These are phyloP conservation scores for Drosophila anceps DNA, from an alignment of 2,888 invertebrate species.

Conservation along the genomic window DNA sequence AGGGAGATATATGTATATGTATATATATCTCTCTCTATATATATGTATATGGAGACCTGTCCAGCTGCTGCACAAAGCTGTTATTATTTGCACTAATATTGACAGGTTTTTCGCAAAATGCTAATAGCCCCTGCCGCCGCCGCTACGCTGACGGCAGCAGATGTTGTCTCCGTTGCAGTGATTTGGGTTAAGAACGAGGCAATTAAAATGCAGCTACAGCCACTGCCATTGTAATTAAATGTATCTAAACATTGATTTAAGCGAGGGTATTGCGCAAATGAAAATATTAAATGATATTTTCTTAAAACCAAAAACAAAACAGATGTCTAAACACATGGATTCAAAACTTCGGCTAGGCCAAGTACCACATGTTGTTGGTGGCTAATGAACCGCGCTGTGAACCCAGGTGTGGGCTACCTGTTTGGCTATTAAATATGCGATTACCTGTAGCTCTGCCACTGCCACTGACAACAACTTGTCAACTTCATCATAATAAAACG, in stretches of 20 bases:
- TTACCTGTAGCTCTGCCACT: slow-evolving; percentile 44
- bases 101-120: slow-evolving; percentile 79
- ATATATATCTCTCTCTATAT: neutral
- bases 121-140: slow-evolving; percentile 63
- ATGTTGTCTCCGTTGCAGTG: slow-evolving; percentile 49
- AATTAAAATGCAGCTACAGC: slow-evolving; percentile 72
- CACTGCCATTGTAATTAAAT: slow-evolving; percentile 75
- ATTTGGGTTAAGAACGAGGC: slow-evolving; percentile 84
- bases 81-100: slow-evolving; percentile 83
- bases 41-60: slow-evolving; percentile 11
- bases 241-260: slow-evolving; percentile 78
- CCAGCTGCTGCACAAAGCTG: slow-evolving; percentile 58
- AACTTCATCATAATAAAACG: slow-evolving; percentile 44
- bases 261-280: slow-evolving; percentile 44
- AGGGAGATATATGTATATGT: neutral
- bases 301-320: neutral
- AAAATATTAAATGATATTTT: slow-evolving; percentile 17
- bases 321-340: neutral
- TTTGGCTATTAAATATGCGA: slow-evolving; percentile 53
- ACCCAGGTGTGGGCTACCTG: slow-evolving; percentile 60
- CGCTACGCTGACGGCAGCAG: slow-evolving; percentile 34
- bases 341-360: slow-evolving; percentile 50
- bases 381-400: slow-evolving; percentile 60
- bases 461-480: slow-evolving; percentile 52
- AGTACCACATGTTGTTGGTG: slow-evolving; percentile 25